These are phyloP conservation scores for Sminthurides bifidus DNA, from an alignment of 1,140 invertebrate genomes.

Conservation along the genomic window DNA sequence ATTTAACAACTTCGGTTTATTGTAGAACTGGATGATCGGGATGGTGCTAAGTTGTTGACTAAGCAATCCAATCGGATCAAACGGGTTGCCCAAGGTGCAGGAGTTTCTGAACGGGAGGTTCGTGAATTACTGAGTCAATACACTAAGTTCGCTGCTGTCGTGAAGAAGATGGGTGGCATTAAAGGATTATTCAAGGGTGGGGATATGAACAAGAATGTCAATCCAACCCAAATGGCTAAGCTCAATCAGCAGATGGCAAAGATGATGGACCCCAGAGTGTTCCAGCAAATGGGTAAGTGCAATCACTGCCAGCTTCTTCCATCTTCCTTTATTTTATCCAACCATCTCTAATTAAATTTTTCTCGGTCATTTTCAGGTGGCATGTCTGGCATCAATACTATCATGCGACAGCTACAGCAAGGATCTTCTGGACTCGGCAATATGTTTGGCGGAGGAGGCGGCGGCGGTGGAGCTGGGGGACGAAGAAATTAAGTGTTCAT, in stretches of 20 bases:
- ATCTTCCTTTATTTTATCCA: conserved; percentile 3
- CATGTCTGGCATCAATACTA: conserved; percentile 89
- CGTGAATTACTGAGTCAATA: conserved; percentile 96
- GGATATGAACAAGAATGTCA: conserved; percentile 97
- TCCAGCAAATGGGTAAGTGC: conserved; percentile 76
- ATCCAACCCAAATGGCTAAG: conserved; percentile 95
- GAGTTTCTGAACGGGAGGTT: conserved; percentile 90
- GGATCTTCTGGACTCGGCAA: conserved; percentile 56
- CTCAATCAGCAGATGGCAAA: conserved; percentile 99
- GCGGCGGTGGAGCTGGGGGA: conserved; percentile 14
- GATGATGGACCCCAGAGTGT: conserved; percentile 97
- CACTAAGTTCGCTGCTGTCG: conserved; percentile 97
- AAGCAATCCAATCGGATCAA: conserved; percentile 76
- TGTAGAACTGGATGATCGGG: conserved; percentile 82
- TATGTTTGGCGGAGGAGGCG: conserved; percentile 12
- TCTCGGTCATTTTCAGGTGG: conserved; percentile 66
- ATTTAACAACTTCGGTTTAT: background rate
- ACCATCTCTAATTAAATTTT: conserved; percentile 23
- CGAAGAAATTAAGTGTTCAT: too few species aligned
- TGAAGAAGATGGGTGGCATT: conserved; percentile 99
- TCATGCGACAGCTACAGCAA: conserved; percentile 96
- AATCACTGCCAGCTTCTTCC: background rate
- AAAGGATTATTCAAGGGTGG: conserved; percentile 80
- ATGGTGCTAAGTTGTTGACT: conserved; percentile 93
- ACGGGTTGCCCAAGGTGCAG: conserved; percentile 87